Percentiles rank a stretch among this genome's conserved stretches.
Conservation (phyloP, 2,797 vertebrate genomes). For the Lophius americanus region DNA sequence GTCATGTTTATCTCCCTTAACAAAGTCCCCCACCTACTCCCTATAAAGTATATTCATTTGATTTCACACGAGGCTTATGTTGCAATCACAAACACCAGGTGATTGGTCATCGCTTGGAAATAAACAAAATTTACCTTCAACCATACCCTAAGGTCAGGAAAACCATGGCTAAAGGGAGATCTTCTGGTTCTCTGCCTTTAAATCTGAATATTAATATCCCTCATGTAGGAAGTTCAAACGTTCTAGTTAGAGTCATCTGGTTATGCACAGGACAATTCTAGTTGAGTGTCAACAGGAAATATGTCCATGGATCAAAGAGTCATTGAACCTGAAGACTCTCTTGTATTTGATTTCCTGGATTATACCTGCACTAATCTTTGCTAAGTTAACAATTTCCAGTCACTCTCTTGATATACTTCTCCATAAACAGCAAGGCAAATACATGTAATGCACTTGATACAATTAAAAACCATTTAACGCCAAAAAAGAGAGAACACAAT, state of each 20-base stretch:
- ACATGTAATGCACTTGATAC: slow-evolving; percentile 9
- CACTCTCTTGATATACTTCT: background rate
- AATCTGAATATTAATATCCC: no score
- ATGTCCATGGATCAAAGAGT: background rate
- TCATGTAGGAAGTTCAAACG: background rate
- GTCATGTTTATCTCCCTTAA: background rate
- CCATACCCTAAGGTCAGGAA: no score
- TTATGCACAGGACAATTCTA: background rate
- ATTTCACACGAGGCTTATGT: background rate
- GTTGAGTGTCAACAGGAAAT: background rate
- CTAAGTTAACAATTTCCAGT: no score
- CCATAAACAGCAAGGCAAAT: slow-evolving; percentile 11
- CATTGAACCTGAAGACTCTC: background rate
- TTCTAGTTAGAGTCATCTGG: background rate
- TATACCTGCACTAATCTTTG: no score
- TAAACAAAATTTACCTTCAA: no score
- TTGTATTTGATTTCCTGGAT: background rate
- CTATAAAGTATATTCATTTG: no score
- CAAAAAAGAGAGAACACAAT: no score
- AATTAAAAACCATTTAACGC: background rate
- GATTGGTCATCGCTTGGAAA: background rate
- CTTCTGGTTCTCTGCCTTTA: no score
- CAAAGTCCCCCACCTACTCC: no score
- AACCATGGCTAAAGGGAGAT: no score
- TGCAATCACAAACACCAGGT: no score